Evolutionary conservation across 35 echinoderm and acorn worm species (phyloP).

Genomic region (Acanthaster planci): DNA sequence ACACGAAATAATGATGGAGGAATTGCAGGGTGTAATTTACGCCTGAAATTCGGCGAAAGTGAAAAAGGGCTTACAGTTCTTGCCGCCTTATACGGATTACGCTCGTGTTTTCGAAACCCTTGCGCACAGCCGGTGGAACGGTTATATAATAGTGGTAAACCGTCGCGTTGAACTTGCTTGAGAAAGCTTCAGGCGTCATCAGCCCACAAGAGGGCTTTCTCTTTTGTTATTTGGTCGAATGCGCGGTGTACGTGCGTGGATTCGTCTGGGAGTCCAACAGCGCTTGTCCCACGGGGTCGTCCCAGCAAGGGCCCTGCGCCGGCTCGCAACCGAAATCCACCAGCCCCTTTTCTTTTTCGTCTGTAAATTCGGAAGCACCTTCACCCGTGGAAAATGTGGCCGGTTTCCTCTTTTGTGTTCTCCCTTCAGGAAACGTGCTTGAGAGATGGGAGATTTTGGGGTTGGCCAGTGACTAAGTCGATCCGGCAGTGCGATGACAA

Average conservation of each 20-base stretch:
- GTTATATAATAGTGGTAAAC: background rate
- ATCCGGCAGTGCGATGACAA: slow-evolving; percentile 18
- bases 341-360: background rate
- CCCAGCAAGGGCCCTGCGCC: background rate
- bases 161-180: background rate
- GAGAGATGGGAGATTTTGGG: slow-evolving; percentile 18
- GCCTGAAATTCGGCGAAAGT: too few relatives aligned
- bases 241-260: background rate
- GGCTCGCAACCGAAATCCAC: slow-evolving; percentile 1
- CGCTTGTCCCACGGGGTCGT: background rate
- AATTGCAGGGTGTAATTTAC: too few relatives aligned
- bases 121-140: background rate
- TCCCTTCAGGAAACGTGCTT: background rate
- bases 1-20: background rate
- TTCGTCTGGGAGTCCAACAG: too few relatives aligned
- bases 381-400: background rate
- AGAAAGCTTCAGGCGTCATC: background rate
- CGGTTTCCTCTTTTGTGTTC: background rate
- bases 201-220: background rate
- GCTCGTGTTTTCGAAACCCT: background rate
- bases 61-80: too few relatives aligned
- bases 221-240: background rate
- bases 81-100: too few relatives aligned
- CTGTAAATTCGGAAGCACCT: background rate
- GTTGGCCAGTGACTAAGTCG: background rate